Evolutionary conservation across 2,888 invertebrate genomes (phyloP), one percentile per base, ranked within the genome.

Genomic region (Lasius platythorax): DNA sequence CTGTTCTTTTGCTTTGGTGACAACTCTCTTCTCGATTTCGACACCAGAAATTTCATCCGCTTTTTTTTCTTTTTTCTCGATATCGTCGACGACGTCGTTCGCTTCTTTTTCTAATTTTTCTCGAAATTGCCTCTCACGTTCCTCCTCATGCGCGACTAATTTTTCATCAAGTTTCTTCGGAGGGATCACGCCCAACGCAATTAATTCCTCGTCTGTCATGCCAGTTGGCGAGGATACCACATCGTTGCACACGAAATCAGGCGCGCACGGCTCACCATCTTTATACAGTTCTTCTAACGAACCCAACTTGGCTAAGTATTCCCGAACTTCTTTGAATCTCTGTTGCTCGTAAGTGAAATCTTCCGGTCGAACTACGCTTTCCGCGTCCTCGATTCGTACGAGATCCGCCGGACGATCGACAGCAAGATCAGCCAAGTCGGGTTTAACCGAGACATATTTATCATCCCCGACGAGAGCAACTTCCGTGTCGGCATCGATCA

Each of bases 211-310:
- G 4, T 88, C 82, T 1, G 85, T 87, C 28, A 86, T 28, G 1
- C 87, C 89, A 4, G 70, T 84, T 15, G 81, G 86, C 8, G 89
- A 82, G n/a, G 86, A 33, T 18, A 88, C 87, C 15, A 82, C 33
- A 12, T 91, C 91, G 23, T 91, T 87, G 87, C 90, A 91, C 6
- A 67, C 15, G 64, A 86, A 87, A 18, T 85, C 88, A 2, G 87
- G 70, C 0, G 87, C 73, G 43, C 91, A 92, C 3, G 83, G 40
- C 0, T 23, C 81, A 37, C 82, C 87, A 1, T 84, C 84, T 2
- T 56, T 50, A 5, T 87, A 78, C 18, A 91, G 15, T 11, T 88
- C 91, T 3, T 85, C 84, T 1, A 89, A 70, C 9, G 88, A 87
- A 0, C 53, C 85, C 8, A 91, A n/a, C 37, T 43, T 40, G 0